Base-by-base conservation (phyloP, 2,888 invertebrate genomes). In the Conops quadrifasciatus region DNA sequence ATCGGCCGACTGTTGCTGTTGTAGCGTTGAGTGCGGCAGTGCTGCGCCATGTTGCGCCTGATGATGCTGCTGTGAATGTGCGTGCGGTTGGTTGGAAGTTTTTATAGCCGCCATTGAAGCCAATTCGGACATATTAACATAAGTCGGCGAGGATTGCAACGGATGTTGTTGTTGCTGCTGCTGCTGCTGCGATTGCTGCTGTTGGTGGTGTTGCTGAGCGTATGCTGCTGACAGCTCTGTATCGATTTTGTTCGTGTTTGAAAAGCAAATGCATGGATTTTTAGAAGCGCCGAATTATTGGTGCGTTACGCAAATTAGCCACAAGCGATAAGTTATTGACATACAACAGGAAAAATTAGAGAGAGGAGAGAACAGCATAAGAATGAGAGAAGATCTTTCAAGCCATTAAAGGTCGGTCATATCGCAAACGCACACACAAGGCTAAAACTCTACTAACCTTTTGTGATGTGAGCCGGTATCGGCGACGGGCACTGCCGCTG, bases 101-200 rank as follows among this genome's bases (percentile, higher is more conserved):
- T 88, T 94, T 86, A 88, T 89, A 15, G 94, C 94, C 58, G 94
- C 94, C 87, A 94, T 88, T 79, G 90, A 91, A 28, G 94, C 94
- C 83, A 95, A 87, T 84, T 96, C 95, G 75, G 94, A 94, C 94
- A 95, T 94, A 84, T 96, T 96, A 80, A 95, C 95, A 87, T 96
- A 96, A 81, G 95, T 90, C 28, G 95, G 95, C 86, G 92, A 92
- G 58, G 80, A 80, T 56, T 77, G 78, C 67, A 75, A 78, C 45
- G 71, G 77, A 15, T 75, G 76, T 64, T 78, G 78, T 47, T 78
- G 80, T 58, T 78, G 79, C 21, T 78, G 78, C 58, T 76, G 77
- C 43, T 76, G 78, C 47, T 77, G 76, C 21, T 75, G 75, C 51
- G 4, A 9, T 4, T 77, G 81, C 67, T 77, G 80, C 2, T 78